Evolutionary conservation across 2,113 vertebrate genomes (phyloP), one percentile per base, ranked within the genome.

Genomic region (Odontophorus gujanensis): DNA sequence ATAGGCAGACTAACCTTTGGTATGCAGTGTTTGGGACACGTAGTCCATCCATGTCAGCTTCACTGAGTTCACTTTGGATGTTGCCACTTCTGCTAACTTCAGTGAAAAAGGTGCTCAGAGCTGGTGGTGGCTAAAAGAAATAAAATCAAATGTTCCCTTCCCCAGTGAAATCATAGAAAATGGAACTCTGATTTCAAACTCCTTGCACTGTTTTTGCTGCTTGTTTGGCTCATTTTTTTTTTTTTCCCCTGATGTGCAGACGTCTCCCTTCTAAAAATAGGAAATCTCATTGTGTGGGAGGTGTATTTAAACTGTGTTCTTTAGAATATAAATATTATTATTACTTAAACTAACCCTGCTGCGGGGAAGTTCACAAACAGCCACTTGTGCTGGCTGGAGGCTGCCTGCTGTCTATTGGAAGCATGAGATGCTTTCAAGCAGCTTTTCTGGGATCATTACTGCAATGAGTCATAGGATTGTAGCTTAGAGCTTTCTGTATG

Each of bases 271-370:
- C 89, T 85, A 90, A 94, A 95, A 91, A 84, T 90, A 93, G 91
- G 85, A 62, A 85, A 84, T 58, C 58, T 92, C 58, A 34, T 92
- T 79, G 86, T 81, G 91, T 94, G 86, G 95, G 96, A 95, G 69
- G 85, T 93, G 69, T 93, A 53, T 90, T 94, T 95, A 92, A 86
- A 92, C 82, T 84, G n/a, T 53, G 30, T 86, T 90, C 92, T 92
- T 93, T 62, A 58, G 48, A 88, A 81, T 32, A 85, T 93, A 96
- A 97, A 95, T 95, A 90, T 94, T 96, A 93, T 91, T 92, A 90
- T 93, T 95, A 81, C 77, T 95, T 78, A 91, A 95, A 59, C 85
- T 92, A 88, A 88, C 80, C 43, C 85, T 75, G 62, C 65, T 86
- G 48, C 32, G 68, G 82, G 81, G 76, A 83, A 81, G 65, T 93